Percentiles rank a stretch among this genome's conserved stretches.
These are phyloP conservation scores for Apocheima hispidaria DNA, from an alignment of 2,888 invertebrate genomes.

Conservation along the genomic window DNA sequence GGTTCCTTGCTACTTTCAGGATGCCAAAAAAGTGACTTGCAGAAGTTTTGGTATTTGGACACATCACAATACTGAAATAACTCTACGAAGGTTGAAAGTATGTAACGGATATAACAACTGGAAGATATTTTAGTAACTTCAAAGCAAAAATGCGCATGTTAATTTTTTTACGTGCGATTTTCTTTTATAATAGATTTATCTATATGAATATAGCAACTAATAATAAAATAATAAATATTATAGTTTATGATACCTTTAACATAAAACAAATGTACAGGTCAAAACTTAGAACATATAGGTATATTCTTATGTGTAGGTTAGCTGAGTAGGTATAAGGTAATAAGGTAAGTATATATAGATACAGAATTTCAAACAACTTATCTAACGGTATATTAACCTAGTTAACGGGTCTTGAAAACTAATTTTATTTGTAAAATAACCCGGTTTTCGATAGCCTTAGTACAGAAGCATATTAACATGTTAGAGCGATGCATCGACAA, in stretches of 20 bases:
- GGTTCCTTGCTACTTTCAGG: background rate
- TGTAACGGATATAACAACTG: slow-evolving; percentile 7
- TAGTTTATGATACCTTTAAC: background rate
- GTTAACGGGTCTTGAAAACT: slow-evolving; percentile 17
- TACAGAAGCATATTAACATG: slow-evolving; percentile 34
- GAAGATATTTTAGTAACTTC: slow-evolving; percentile 13
- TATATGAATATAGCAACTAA: background rate
- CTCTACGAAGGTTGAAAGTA: slow-evolving; percentile 5
- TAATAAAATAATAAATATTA: background rate
- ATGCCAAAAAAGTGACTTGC: background rate
- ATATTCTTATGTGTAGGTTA: background rate
- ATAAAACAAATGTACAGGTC: background rate
- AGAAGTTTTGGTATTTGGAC: slow-evolving; percentile 4
- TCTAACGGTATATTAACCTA: slow-evolving; percentile 21
- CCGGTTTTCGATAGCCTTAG: slow-evolving; percentile 32
- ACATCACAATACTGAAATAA: background rate
- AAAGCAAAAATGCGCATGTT: slow-evolving; percentile 5
- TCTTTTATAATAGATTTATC: slow-evolving; percentile 8
- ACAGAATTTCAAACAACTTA: slow-evolving; percentile 14
- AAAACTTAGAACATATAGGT: background rate
- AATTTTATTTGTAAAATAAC: slow-evolving; percentile 23
- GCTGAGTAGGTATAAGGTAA: background rate
- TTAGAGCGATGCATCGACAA: slow-evolving; percentile 18
- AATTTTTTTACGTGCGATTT: background rate
- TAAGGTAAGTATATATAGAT: background rate